phyloP scores from a whole-genome alignment of 2,888 invertebrate genomes.

The Eurytoma adleriae region DNA sequence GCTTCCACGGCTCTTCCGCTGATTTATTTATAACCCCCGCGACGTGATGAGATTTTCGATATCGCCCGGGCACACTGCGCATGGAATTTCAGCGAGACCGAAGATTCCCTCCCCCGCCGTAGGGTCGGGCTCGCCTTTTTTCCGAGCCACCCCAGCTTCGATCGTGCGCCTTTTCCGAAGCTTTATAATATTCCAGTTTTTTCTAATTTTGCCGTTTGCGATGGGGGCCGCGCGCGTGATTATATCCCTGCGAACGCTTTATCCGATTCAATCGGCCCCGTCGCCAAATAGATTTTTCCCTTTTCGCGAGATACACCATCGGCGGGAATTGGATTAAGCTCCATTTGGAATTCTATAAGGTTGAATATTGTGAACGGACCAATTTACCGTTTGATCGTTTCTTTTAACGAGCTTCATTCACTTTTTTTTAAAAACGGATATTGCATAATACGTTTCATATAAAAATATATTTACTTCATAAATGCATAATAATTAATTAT shows the following conservation, averaged over 20 bases:
- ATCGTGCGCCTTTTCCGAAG: too few relatives aligned
- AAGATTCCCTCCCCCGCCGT: neutral
- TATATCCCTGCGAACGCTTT: slow-evolving; percentile 46
- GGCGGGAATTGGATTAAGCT: slow-evolving; percentile 47
- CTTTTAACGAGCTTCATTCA: neutral
- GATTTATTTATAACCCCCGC: slow-evolving; percentile 57
- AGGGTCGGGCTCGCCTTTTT: neutral
- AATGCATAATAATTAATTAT: neutral
- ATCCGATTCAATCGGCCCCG: slow-evolving; percentile 49
- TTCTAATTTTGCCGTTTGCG: slow-evolving; percentile 34
- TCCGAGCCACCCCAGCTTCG: too few relatives aligned
- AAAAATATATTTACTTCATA: too few relatives aligned
- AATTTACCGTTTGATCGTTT: neutral
- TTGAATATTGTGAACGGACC: neutral
- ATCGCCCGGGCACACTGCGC: slow-evolving; percentile 23
- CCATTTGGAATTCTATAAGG: slow-evolving; percentile 19
- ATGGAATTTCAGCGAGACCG: slow-evolving; percentile 20
- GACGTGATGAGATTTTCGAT: slow-evolving; percentile 51
- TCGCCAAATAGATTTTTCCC: slow-evolving; percentile 40
- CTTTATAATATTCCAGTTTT: slow-evolving; percentile 31
- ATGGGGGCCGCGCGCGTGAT: slow-evolving; percentile 14
- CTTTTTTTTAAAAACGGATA: neutral
- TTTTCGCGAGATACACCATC: slow-evolving; percentile 24
- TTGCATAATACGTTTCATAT: too few relatives aligned
- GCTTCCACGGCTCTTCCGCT: slow-evolving; percentile 14